Percentiles rank a stretch among this genome's conserved stretches.
Evolutionary conservation across 2,113 vertebrate species (phyloP).

Genomic region (Rynchops niger): DNA sequence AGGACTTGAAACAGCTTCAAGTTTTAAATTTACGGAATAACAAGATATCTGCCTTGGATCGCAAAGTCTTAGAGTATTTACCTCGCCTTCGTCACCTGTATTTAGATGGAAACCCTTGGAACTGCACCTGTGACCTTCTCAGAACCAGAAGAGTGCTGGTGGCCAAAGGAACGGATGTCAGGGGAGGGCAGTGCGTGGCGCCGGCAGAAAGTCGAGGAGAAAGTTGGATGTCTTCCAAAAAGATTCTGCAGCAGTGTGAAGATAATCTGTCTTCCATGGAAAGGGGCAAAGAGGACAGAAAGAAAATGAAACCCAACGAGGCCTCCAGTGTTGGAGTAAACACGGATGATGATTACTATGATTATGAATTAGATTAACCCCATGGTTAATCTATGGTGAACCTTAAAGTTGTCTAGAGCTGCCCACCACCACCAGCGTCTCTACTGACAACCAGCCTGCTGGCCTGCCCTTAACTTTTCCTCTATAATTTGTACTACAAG

Average conservation of each 20-base stretch:
- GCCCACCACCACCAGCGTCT: not conserved
- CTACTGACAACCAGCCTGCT: not conserved
- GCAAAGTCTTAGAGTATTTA: conserved; percentile 70
- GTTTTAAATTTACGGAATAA: conserved; percentile 85
- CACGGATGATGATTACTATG: conserved; percentile 77
- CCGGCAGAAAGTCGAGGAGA: conserved; percentile 74
- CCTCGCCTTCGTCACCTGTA: conserved; percentile 78
- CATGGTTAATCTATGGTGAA: not conserved
- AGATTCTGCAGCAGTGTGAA: conserved; percentile 75
- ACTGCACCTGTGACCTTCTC: conserved; percentile 82
- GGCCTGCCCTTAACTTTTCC: not conserved
- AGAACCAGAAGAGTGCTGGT: conserved; percentile 68
- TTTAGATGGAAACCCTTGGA: conserved; percentile 84
- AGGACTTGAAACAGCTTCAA: conserved; percentile 79
- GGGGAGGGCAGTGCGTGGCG: conserved; percentile 73
- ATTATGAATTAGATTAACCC: conserved; percentile 79
- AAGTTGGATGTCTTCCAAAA: conserved; percentile 80
- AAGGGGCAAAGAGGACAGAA: conserved; percentile 64
- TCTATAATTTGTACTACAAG: not conserved
- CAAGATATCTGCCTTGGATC: conserved; percentile 75
- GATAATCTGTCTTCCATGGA: conserved; percentile 29
- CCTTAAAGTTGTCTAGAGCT: not conserved
- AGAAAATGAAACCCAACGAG: conserved; percentile 54
- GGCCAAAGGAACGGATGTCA: conserved; percentile 78
- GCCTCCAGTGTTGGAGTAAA: conserved; percentile 2